Evolutionary conservation across 2,797 vertebrate genomes (phyloP).

Genomic region (Haliaeetus albicilla): DNA sequence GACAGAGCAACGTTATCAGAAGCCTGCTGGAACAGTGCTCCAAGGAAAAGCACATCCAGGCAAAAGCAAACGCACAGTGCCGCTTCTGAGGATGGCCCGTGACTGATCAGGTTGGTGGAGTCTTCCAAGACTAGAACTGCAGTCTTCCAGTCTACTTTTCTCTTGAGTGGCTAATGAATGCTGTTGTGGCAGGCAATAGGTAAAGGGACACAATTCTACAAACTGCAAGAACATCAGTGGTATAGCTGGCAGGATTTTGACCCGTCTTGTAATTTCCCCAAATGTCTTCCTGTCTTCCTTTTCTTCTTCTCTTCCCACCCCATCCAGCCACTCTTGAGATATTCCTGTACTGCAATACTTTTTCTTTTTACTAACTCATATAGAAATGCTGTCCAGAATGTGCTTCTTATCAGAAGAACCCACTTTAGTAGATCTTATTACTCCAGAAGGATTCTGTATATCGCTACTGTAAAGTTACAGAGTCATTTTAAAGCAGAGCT

Average conservation of each 20-base stretch:
- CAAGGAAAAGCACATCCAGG: accelerated
- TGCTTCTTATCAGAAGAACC: neutral
- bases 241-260: neutral
- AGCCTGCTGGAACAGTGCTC: neutral
- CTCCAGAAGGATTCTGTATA: neutral
- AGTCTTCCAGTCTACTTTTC: neutral
- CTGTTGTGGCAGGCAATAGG: neutral
- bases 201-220: neutral
- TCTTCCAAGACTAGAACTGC: neutral
- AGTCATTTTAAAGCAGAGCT: neutral
- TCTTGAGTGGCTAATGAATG: neutral
- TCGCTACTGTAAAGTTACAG: neutral
- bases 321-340: neutral
- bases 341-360: neutral
- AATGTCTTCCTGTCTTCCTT: neutral
- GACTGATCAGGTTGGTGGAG: accelerated
- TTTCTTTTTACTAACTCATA: neutral
- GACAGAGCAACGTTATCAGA: neutral
- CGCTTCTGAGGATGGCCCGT: neutral
- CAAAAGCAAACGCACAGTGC: neutral
- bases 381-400: neutral
- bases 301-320: neutral
- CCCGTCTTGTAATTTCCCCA: neutral
- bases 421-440: neutral
- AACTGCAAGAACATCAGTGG: neutral